Evolutionary conservation across 2,797 vertebrate genomes (phyloP), one percentile per base, ranked within the genome.

Genomic region (Florisuga fusca): DNA sequence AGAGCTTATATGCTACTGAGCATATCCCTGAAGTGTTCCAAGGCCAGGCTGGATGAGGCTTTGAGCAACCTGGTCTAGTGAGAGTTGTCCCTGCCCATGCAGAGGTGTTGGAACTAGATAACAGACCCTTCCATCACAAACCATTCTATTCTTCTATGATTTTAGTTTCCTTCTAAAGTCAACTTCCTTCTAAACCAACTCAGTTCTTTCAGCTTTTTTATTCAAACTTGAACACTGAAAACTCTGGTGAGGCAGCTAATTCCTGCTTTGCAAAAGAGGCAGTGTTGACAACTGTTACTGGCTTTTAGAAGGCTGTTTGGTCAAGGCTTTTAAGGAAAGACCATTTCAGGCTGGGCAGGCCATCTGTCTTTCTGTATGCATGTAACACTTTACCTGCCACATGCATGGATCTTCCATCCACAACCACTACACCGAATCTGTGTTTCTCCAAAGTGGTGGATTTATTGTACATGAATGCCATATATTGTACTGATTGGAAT

Each of bases 371-470:
- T 33, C 45, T 45, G 10, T 41, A 45, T 2, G 4, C 7, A 17
- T 2, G 22, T 15, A 21, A 51, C 18, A 13, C 17, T 12, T 54
- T 53, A 6, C 26, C 12, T 38, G 21, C 2, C 27, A 33, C 0
- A 0, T 58, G 34, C 10, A 46, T 46, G 34, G 25, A 46, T 22
- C 9, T 73, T 12, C 22, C 0, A 0, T 71, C 51, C 18, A 69
- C 27, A 69, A 26, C 20, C 13, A 18, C 16, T 16, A 27, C 11
- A 22, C 19, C 29, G 33, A 27, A 22, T 8, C 19, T 75, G 26
- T 1, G 2, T n/a, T 68, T 55, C 33, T 54, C 29, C 15, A 2
- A 79, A 90, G 46, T 3, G 2, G 22, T 41, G 51, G 33, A 54
- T 73, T 73, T 58, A 29, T 19, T 31, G 57, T 14, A 46, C 23